Conservation (phyloP, 2,888 invertebrate genomes). For the Meteorus cinctellus region DNA sequence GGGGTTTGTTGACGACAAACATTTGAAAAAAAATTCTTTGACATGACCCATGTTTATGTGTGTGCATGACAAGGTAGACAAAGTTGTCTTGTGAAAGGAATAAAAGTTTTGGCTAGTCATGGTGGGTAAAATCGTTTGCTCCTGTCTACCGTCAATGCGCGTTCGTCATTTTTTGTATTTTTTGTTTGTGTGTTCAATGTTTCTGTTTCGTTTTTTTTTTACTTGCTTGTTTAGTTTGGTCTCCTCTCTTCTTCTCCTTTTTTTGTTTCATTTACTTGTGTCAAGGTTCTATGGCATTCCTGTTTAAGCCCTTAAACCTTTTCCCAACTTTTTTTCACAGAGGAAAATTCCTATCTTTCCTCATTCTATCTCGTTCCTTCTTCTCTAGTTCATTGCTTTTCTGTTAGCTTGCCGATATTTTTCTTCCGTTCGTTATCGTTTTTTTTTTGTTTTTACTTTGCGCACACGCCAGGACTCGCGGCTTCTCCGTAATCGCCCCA, state of each 20-base stretch:
- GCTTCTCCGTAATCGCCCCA: conserved; percentile 60
- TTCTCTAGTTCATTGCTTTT: conserved; percentile 1
- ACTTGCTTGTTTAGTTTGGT: background rate
- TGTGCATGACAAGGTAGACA: conserved; percentile 2
- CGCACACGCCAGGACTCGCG: conserved; percentile 24
- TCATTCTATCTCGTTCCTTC: conserved; percentile 1
- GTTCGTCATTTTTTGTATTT: background rate
- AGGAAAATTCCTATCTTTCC: background rate
- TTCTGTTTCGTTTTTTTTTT: background rate
- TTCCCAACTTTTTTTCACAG: background rate
- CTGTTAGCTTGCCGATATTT: conserved; percentile 14
- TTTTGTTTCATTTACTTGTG: background rate
- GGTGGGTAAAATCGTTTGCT: background rate
- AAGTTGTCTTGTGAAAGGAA: background rate
- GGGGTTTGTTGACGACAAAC: background rate
- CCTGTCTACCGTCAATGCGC: background rate
- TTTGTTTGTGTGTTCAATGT: background rate
- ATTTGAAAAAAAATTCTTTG: background rate
- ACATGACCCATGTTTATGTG: background rate
- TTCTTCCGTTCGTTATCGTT: conserved; percentile 29
- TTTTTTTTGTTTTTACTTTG: conserved; percentile 31
- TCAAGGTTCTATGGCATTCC: background rate
- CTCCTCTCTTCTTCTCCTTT: background rate
- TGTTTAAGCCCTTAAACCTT: background rate
- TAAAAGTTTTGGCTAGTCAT: conserved; percentile 12